phyloP scores from a whole-genome alignment of 53 echinoderm and acorn worm species.

The Zoroaster sp. region DNA sequence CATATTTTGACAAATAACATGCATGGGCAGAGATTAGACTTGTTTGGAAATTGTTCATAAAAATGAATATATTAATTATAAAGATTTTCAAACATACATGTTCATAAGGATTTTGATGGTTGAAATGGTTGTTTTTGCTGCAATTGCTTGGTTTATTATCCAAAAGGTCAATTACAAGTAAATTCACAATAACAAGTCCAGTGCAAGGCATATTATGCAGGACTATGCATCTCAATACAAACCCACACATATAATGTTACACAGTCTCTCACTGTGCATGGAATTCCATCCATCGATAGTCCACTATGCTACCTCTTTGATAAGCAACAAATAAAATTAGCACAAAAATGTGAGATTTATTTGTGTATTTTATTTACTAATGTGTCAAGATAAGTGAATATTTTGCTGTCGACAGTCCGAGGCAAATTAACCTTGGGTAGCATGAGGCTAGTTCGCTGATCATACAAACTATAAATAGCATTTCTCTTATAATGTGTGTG shows the following conservation, averaged over 20 bases:
- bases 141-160: not conserved
- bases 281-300: not conserved
- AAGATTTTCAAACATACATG: not conserved
- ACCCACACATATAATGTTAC: slow-evolving; percentile 26
- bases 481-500: slow-evolving; percentile 31
- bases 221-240: not conserved
- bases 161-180: slow-evolving; percentile 38
- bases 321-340: slow-evolving; percentile 53
- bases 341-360: slow-evolving; percentile 38
- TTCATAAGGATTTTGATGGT: not conserved
- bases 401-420: not conserved
- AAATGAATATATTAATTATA: not conserved
- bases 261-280: slow-evolving; percentile 15
- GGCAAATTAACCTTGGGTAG: not conserved
- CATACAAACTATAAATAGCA: slow-evolving; percentile 8
- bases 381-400: slow-evolving; percentile 8
- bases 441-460: not conserved
- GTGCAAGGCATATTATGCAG: slow-evolving; percentile 22
- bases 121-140: not conserved
- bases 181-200: slow-evolving; percentile 36
- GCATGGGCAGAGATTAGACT: not conserved
- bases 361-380: slow-evolving; percentile 37
- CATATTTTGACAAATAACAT: not conserved
- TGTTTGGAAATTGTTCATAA: too few relatives aligned
- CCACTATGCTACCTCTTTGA: not conserved